phyloP scores from a whole-genome alignment of 2,888 invertebrate genomes.

The Vanessa cardui region DNA sequence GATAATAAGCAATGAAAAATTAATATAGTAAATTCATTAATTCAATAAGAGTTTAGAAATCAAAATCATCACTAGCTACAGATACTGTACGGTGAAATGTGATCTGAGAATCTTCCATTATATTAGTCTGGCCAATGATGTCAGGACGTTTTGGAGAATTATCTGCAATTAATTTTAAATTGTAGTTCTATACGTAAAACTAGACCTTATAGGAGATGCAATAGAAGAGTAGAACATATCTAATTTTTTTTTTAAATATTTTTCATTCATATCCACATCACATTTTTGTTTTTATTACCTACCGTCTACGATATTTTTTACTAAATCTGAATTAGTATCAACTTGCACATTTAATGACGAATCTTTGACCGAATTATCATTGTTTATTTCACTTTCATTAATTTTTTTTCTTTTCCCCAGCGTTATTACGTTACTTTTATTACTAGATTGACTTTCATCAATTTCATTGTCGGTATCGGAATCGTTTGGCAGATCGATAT shows the following conservation, averaged over 20 bases:
- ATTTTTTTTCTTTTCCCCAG: constrained; percentile 45
- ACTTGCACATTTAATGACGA: constrained; percentile 58
- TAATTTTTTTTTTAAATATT: no score
- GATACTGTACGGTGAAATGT: constrained; percentile 1
- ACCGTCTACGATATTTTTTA: constrained; percentile 35
- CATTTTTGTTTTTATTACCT: not conserved
- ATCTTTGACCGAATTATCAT: constrained; percentile 29
- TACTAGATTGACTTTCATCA: constrained; percentile 6
- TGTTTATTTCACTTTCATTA: not conserved
- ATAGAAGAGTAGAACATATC: no score
- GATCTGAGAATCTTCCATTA: not conserved
- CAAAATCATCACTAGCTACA: constrained; percentile 62
- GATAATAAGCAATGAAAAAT: not conserved
- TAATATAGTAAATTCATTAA: constrained; percentile 6
- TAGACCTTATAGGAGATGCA: no score
- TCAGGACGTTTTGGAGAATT: constrained; percentile 55
- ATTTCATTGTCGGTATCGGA: constrained; percentile 51
- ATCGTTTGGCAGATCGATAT: constrained; percentile 59
- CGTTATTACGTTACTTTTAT: constrained; percentile 49
- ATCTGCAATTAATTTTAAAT: constrained; percentile 45
- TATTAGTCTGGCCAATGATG: not conserved
- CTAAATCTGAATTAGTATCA: constrained; percentile 49
- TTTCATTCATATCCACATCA: no score
- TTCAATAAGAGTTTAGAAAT: constrained; percentile 50
- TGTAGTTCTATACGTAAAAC: no score